These are phyloP conservation scores for Triplophysa bombifrons DNA, from an alignment of 2,797 vertebrate species.

Conservation along the genomic window DNA sequence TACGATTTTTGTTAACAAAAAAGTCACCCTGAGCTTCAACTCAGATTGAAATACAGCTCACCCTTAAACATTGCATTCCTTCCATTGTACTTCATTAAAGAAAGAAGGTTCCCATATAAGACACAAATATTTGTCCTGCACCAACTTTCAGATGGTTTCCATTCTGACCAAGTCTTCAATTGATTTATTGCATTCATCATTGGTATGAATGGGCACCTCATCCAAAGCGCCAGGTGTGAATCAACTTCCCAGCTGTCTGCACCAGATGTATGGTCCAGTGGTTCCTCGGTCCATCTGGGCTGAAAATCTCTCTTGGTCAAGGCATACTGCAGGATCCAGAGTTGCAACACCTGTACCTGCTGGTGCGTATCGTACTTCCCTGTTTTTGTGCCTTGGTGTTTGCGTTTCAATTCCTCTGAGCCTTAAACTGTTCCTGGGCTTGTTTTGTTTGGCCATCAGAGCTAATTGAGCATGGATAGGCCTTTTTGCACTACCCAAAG, in stretches of 20 bases:
- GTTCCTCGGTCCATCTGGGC: constrained; percentile 47
- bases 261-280: constrained; percentile 10
- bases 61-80: constrained; percentile 17
- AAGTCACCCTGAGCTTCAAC: background rate
- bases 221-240: constrained; percentile 58
- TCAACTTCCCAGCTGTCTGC: constrained; percentile 30
- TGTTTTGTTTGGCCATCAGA: constrained; percentile 68
- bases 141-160: constrained; percentile 54
- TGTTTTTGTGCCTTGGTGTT: constrained; percentile 48
- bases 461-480: constrained; percentile 61
- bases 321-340: constrained; percentile 51
- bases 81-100: constrained; percentile 34
- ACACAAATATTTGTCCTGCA: constrained; percentile 19
- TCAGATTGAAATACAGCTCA: constrained; percentile 10
- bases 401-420: constrained; percentile 56
- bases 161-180: constrained; percentile 34
- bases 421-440: constrained; percentile 37
- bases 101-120: constrained; percentile 2
- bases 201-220: constrained; percentile 40
- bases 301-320: constrained; percentile 37
- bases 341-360: constrained; percentile 67
- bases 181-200: constrained; percentile 55
- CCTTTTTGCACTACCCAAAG: constrained; percentile 44
- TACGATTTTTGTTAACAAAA: background rate
- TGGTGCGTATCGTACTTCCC: constrained; percentile 58